Evolutionary conservation across 2,888 invertebrate genomes (phyloP), one percentile per base, ranked within the genome.

Genomic region (Eristalinus aeneus): DNA sequence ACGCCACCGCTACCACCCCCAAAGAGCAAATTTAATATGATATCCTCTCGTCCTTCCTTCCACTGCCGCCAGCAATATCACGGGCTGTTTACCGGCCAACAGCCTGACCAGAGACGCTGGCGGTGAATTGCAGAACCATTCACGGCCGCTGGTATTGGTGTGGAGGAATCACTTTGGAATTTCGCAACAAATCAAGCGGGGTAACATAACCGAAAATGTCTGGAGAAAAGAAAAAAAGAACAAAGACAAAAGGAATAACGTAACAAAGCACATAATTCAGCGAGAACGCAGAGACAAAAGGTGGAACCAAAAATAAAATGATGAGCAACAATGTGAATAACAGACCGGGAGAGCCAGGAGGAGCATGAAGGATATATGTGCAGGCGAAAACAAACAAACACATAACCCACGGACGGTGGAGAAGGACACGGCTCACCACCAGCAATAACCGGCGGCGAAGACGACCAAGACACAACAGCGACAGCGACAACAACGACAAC

Each of bases 221-320:
- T 8, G 16, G 8, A 8, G 16, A 46, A 16, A 16, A 46, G 12
- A 46, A 16, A 8, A 16, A n/a, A 16, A 46, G 8, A 16, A 8
- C n/a, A 12, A 34, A 2, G 10, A 1, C 34, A 36, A 63, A 32
- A 39, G 22, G 12, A n/a, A 60, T 46, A 27, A 54, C 53, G 32
- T 53, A 72, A 56, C 65, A 71, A 73, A 61, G 72, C 58, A 53
- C 56, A 53, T 64, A 64, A 63, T 27, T 34, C 61, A 61, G 53
- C 34, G 61, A 64, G 22, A 68, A 74, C n/a, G 27, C 56, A 79
- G 61, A 80, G 64, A 76, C 85, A 85, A 74, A 86, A 82, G 82
- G 69, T 77, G 72, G 53, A 77, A 77, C 68, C 72, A 36, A 85
- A 72, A 76, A 80, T 63, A 85, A 80, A 72, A 80, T 61, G 85